These are phyloP conservation scores for Chrysocyon brachyurus DNA, from an alignment of 2,797 vertebrate species.

Conservation along the genomic window DNA sequence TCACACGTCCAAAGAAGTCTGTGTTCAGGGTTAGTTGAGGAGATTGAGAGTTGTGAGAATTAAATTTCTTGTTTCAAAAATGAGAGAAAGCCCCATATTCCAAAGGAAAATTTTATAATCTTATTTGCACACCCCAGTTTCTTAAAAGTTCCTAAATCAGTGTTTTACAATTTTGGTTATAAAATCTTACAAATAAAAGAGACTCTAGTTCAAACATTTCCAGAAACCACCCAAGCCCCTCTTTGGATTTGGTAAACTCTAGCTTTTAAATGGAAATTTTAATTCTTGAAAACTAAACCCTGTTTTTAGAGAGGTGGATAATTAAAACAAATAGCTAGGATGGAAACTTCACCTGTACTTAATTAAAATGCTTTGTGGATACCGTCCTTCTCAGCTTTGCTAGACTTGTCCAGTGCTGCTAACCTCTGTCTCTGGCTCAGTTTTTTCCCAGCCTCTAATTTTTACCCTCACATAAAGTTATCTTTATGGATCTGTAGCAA, in stretches of 20 bases:
- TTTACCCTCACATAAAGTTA: neutral
- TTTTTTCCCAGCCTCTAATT: neutral
- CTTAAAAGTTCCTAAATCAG: neutral
- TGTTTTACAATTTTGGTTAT: slow-evolving; percentile 32
- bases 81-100: neutral
- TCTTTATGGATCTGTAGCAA: neutral
- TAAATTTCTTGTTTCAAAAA: slow-evolving; percentile 38
- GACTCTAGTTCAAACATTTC: neutral
- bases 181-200: slow-evolving; percentile 10
- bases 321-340: neutral
- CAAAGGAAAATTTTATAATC: slow-evolving; percentile 13
- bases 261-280: slow-evolving; percentile 32
- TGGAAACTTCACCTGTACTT: neutral
- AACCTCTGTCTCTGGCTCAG: neutral
- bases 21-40: neutral
- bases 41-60: neutral
- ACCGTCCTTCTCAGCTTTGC: neutral
- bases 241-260: neutral
- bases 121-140: neutral
- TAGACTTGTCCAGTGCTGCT: neutral
- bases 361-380: neutral
- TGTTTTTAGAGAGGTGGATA: neutral
- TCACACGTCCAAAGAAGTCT: neutral
- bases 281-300: neutral
- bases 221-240: neutral